Evolutionary conservation across 2,888 invertebrate genomes (phyloP).

Genomic region (Lepidochitona cinerea): DNA sequence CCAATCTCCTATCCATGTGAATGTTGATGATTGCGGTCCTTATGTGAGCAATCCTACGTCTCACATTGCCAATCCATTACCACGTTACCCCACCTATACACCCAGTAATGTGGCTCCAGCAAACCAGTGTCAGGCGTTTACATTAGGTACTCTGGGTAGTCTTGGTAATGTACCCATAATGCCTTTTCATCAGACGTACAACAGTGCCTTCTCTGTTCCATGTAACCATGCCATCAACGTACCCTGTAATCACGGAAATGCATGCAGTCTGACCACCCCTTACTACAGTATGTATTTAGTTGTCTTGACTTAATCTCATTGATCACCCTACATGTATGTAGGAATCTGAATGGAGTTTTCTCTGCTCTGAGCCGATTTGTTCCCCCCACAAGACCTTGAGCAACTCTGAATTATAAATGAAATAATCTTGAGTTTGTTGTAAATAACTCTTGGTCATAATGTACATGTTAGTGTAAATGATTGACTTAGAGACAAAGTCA

Average conservation of each 20-base stretch:
- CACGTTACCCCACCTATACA: conserved; percentile 12
- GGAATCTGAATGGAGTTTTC: too few relatives aligned
- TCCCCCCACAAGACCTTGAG: too few relatives aligned
- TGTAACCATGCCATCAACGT: conserved; percentile 33
- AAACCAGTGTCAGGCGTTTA: conserved; percentile 49
- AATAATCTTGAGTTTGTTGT: too few relatives aligned
- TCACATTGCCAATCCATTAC: conserved; percentile 26
- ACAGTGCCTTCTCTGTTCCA: conserved; percentile 49
- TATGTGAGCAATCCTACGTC: conserved; percentile 31
- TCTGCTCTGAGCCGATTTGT: too few relatives aligned
- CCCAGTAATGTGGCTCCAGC: conserved; percentile 35
- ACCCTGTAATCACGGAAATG: neutral
- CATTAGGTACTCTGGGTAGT: conserved; percentile 45
- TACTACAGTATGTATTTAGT: neutral
- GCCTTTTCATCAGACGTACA: conserved; percentile 40
- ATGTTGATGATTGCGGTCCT: conserved; percentile 17
- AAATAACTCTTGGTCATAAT: too few relatives aligned
- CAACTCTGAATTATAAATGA: too few relatives aligned
- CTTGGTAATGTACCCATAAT: conserved; percentile 35
- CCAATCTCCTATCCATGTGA: neutral
- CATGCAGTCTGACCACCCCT: neutral
- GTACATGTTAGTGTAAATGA: too few relatives aligned
- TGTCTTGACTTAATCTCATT: too few relatives aligned
- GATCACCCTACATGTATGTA: too few relatives aligned
- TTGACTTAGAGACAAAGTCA: too few relatives aligned